Conservation (phyloP, 1,140 invertebrate species). For the Sesamia nonagrioides region DNA sequence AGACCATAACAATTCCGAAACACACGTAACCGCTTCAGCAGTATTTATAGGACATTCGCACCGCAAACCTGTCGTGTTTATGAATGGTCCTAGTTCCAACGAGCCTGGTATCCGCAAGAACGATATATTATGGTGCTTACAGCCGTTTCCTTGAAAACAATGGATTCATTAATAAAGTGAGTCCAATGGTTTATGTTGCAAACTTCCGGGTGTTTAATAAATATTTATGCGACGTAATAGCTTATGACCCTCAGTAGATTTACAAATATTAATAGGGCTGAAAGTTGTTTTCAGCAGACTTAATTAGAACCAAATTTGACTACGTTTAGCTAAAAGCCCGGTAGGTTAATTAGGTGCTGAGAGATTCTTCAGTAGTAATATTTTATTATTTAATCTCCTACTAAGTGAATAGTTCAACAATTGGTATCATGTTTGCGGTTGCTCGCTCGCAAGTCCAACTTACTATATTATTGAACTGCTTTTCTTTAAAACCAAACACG, state of each 20-base stretch:
- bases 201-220: constrained; percentile 11
- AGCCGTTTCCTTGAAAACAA: constrained; percentile 37
- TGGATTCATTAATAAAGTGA: constrained; percentile 19
- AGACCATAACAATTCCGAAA: constrained; percentile 16
- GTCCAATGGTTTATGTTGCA: neutral
- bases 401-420: no score
- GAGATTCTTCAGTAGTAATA: no score
- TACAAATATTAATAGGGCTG: neutral
- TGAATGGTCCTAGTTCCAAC: constrained; percentile 14
- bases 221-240: neutral
- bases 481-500: no score
- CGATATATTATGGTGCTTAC: constrained; percentile 9
- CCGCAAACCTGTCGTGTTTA: constrained; percentile 31
- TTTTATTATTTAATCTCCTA: no score
- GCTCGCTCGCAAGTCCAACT: no score
- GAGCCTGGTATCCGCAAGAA: neutral
- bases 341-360: no score
- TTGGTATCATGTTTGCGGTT: no score
- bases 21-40: constrained; percentile 16
- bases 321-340: no score
- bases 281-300: no score
- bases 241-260: neutral
- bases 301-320: no score
- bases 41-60: constrained; percentile 11
- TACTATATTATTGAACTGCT: no score